Base-by-base conservation (phyloP, 64 coral and sea anemone genomes). In the Pocillopora verrucosa region DNA sequence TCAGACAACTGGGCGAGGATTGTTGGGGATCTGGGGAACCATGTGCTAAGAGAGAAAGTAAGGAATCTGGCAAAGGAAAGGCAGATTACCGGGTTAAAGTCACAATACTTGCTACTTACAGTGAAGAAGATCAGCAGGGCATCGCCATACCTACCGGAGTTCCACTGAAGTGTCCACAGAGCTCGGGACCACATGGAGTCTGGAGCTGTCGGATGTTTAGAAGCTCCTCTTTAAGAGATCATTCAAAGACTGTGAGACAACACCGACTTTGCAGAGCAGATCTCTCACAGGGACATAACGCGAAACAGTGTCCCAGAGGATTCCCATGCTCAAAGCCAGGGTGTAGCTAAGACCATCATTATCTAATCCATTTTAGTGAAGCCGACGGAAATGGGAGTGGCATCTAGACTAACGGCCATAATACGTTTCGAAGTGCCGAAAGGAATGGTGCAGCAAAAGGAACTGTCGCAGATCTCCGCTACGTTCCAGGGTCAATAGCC, bases 31-130 rank as follows among this genome's bases (percentile, higher is more conserved):
- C 41, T 7, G 41, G 41, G 3, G 41, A 51, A 51, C 41, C 36
- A 12, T 11, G 86, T 20, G 30, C 58, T 19, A 24, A 80, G 11
- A 60, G 56, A 59, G 87, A 69, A 62, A 81, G 74, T 12, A 83
- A 76, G 20, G 69, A 73, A 36, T 59, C 78, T 12, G 15, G n/a
- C 13, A 60, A 20, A 16, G 78, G 80, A 22, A 93, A 83, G 60
- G 34, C 74, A 38, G 88, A 90, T 10, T 61, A 9, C 56, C 89
- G 72, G 59, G 12, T 69, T 1, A 73, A 58, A 69, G 45, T 94
- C 17, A 94, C 92, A 16, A 94, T 80, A 26, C 34, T 94, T 60
- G 82, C 88, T 9, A 83, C 87, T 34, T 59, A 59, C 77, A 96
- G 60, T 82, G 80, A 86, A 24, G 60, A 60, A 22, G 37, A 30